Evolutionary conservation across 2,797 vertebrate species (phyloP).

Genomic region (Acomys russatus): DNA sequence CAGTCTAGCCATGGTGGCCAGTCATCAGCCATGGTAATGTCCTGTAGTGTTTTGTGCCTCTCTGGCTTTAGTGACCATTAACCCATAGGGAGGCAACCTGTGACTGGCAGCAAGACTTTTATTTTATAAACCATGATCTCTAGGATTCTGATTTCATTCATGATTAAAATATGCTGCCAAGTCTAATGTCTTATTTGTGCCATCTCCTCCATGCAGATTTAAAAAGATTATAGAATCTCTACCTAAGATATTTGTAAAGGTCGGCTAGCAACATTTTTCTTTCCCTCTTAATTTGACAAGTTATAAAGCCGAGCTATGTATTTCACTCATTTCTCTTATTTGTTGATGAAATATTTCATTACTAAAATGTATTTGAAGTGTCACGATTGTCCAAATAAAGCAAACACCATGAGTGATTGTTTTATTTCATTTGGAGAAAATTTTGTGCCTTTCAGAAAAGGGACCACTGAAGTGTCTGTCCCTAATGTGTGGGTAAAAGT

Average conservation of each 20-base stretch:
- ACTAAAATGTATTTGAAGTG: not conserved
- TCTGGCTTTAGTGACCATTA: not conserved
- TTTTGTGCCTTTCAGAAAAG: constrained; percentile 20
- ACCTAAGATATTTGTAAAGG: not conserved
- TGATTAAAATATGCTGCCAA: not conserved
- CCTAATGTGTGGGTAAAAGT: not conserved
- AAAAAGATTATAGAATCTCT: not conserved
- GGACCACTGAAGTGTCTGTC: not conserved
- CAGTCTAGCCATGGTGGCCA: not conserved
- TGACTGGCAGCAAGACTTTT: not conserved
- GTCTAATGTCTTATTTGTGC: not conserved
- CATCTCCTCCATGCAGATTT: not conserved
- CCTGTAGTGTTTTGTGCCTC: not conserved
- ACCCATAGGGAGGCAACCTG: not conserved
- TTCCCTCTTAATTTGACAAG: not conserved
- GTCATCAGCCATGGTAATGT: not conserved
- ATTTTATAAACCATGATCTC: not conserved
- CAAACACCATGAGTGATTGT: not conserved
- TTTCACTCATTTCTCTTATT: not conserved
- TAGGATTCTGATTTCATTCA: constrained; percentile 48
- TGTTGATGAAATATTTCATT: not conserved
- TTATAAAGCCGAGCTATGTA: not conserved
- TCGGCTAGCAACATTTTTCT: not conserved
- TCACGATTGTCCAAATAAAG: not conserved
- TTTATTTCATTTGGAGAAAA: not conserved